Evolutionary conservation across 2,113 vertebrate genomes (phyloP), one percentile per base, ranked within the genome.

Genomic region (Centrocercus urophasianus): DNA sequence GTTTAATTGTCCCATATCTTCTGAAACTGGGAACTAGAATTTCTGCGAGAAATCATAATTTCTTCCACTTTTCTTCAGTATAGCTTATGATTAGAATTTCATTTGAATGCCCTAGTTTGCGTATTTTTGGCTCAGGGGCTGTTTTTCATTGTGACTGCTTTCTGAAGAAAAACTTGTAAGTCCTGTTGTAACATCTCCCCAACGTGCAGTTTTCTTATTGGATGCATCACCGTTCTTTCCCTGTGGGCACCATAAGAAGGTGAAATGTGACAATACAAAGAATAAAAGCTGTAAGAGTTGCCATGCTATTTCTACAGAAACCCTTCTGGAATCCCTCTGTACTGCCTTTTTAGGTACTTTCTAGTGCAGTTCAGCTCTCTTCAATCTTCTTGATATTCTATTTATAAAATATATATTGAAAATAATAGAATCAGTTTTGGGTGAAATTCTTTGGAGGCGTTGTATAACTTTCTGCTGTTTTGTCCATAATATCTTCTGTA

Each of bases 401-500:
- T 71, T 83, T 74, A 36, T 59, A 32, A 22, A 71, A 3, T 22
- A 8, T n/a, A 20, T 80, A 52, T 74, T 71, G 57, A 69, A 83
- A 69, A 70, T 45, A 45, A 4, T 16, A 38, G 75, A 45, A 85
- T 77, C 28, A 48, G 59, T 42, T 87, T 70, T 76, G 25, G 50
- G 81, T 65, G 22, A 81, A 27, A n/a, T 34, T 73, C 73, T 52
- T 57, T 57, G 56, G 56, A 57, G 56, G 11, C 40, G 30, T 52
- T 91, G 72, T 83, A 22, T 85, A 54, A 73, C 83, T 88, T 88
- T 79, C 72, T 86, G 21, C 60, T 86, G n/a, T 54, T 83, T 80
- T 71, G 45, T 54, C 56, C 85, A 4, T 27, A 21, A 57, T 43
- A 15, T 25, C 56, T 80, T 63, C 78, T 80, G 1, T 57, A 95